Evolutionary conservation across 2,113 vertebrate species (phyloP).

Genomic region (Thamnaconus septentrionalis): DNA sequence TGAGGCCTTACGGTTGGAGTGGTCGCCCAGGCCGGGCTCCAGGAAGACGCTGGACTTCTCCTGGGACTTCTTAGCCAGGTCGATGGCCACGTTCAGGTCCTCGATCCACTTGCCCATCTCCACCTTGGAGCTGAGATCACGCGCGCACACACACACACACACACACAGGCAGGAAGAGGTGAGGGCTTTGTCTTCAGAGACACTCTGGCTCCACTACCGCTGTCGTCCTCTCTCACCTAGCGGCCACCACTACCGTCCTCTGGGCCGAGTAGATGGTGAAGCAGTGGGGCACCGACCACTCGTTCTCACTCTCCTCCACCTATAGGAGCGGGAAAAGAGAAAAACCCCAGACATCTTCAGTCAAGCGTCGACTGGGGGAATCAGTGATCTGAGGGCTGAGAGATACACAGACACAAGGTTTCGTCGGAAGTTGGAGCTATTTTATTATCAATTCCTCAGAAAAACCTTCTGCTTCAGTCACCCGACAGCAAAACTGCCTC

Average conservation of each 20-base stretch:
- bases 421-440: too few species aligned
- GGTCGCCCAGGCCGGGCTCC: slow-evolving; percentile 64
- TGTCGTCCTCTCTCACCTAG: slow-evolving; percentile 79
- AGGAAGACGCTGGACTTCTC: slow-evolving; percentile 76
- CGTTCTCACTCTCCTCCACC: slow-evolving; percentile 90
- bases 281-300: slow-evolving; percentile 88
- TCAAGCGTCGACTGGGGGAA: not conserved
- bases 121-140: slow-evolving; percentile 80
- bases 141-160: not conserved
- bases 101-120: slow-evolving; percentile 96
- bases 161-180: not conserved
- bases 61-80: slow-evolving; percentile 83
- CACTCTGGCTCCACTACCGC: too few species aligned
- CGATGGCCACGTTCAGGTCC: slow-evolving; percentile 88
- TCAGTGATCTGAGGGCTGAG: not conserved
- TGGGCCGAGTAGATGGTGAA: slow-evolving; percentile 95
- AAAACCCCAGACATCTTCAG: not conserved
- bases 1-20: slow-evolving; percentile 82
- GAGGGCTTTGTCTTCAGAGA: too few species aligned
- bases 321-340: slow-evolving; percentile 43
- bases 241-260: slow-evolving; percentile 92
- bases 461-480: too few species aligned
- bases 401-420: too few species aligned
- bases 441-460: too few species aligned
- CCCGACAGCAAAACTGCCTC: too few species aligned